phyloP scores from a whole-genome alignment of 2,113 vertebrate genomes.

The Dromaius novaehollandiae region DNA sequence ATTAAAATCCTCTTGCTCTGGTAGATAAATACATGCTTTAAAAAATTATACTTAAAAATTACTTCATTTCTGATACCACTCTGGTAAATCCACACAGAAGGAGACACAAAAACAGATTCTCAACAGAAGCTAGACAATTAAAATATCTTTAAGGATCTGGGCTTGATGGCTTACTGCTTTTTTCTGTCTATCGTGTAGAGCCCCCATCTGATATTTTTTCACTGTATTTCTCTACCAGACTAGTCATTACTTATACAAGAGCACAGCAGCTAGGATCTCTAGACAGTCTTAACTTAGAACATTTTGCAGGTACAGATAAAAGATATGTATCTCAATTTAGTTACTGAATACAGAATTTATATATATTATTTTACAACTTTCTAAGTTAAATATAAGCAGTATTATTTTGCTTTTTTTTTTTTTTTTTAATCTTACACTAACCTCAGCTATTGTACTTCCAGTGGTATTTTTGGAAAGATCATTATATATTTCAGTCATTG shows the following conservation, averaged over 20 bases:
- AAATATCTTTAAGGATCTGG: not conserved
- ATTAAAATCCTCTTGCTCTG: not conserved
- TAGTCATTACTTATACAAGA: not conserved
- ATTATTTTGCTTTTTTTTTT: not conserved
- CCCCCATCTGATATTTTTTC: not conserved
- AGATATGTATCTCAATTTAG: not conserved
- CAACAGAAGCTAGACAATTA: not conserved
- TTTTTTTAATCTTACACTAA: constrained; percentile 54
- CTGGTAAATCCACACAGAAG: not conserved
- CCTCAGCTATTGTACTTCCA: constrained; percentile 96
- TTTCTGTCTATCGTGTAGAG: not conserved
- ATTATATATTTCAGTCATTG: constrained; percentile 98
- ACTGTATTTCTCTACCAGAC: not conserved
- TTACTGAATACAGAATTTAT: not conserved
- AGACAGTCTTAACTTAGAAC: not conserved
- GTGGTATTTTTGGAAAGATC: constrained; percentile 96
- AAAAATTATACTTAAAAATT: fast-evolving
- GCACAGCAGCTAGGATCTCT: not conserved
- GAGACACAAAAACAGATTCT: not conserved
- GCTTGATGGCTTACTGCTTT: not conserved
- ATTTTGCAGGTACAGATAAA: not conserved
- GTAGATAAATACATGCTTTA: not conserved
- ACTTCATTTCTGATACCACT: not conserved
- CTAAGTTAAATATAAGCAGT: not conserved
- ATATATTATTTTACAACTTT: not conserved